phyloP scores from a whole-genome alignment of 2,888 invertebrate species.

The Cynaeus angustus region DNA sequence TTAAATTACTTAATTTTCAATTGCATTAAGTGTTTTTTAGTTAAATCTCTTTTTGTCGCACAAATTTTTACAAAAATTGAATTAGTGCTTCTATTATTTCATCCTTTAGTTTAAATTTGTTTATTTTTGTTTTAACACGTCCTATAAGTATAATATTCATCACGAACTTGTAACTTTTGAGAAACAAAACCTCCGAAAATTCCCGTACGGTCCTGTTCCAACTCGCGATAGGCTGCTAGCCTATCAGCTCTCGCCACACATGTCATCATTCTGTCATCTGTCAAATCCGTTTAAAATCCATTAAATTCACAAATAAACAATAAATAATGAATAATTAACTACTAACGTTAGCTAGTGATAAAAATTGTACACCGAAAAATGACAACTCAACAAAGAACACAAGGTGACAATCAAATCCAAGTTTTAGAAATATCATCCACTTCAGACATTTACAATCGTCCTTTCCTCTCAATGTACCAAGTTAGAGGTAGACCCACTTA shows the following conservation, averaged over 20 bases:
- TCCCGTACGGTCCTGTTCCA: slow-evolving; percentile 11
- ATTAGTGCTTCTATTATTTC: too few relatives aligned
- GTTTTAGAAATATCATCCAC: slow-evolving; percentile 67
- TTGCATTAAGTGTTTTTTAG: too few relatives aligned
- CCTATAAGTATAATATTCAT: too few relatives aligned
- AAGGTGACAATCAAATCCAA: slow-evolving; percentile 62
- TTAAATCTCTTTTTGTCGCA: too few relatives aligned
- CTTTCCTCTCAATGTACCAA: slow-evolving; percentile 58
- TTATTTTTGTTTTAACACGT: too few relatives aligned
- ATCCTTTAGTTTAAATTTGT: too few relatives aligned
- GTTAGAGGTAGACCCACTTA: slow-evolving; percentile 60
- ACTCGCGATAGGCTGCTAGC: slow-evolving; percentile 5
- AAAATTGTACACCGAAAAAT: slow-evolving; percentile 22
- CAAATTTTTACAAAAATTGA: too few relatives aligned
- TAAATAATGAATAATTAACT: slow-evolving; percentile 7
- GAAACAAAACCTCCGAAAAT: too few relatives aligned
- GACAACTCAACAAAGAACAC: slow-evolving; percentile 41
- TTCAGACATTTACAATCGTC: slow-evolving; percentile 59
- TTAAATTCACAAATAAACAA: slow-evolving; percentile 16
- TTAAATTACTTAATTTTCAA: too few relatives aligned
- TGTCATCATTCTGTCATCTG: slow-evolving; percentile 33
- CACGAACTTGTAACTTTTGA: too few relatives aligned
- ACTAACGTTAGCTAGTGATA: background rate
- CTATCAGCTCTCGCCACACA: slow-evolving; percentile 27
- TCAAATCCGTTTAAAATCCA: slow-evolving; percentile 28